A percentile compares a stretch with the other conserved stretches of the same genome.
Evolutionary conservation across 2,113 vertebrate genomes (phyloP).

Genomic region (Abramis brama): DNA sequence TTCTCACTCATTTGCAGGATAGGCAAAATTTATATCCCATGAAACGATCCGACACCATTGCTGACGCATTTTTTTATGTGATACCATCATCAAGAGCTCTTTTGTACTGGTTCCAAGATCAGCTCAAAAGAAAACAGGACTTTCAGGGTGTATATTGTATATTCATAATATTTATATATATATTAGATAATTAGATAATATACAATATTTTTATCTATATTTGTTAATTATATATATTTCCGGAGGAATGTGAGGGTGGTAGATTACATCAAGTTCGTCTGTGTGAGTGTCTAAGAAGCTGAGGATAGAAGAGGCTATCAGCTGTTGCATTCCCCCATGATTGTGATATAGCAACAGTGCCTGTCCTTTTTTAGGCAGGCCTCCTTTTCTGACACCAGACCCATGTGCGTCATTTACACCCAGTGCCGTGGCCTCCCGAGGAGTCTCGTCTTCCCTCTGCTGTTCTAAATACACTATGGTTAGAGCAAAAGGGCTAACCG

Average conservation of each 20-base stretch:
- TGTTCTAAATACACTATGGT: slow-evolving; percentile 63
- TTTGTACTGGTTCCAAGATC: slow-evolving; percentile 34
- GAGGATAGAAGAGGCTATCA: slow-evolving; percentile 69
- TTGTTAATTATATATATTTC: background rate
- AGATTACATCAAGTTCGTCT: slow-evolving; percentile 14
- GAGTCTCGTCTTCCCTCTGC: slow-evolving; percentile 60
- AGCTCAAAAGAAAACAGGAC: background rate
- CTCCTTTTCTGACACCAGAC: slow-evolving; percentile 77
- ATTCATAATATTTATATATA: background rate
- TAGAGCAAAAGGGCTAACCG: slow-evolving; percentile 50
- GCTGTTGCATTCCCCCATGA: slow-evolving; percentile 81
- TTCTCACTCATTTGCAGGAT: slow-evolving; percentile 70
- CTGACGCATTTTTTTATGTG: slow-evolving; percentile 68
- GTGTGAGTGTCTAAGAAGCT: slow-evolving; percentile 29
- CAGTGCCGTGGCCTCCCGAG: slow-evolving; percentile 62
- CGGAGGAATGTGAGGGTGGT: background rate
- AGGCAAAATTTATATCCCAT: slow-evolving; percentile 75
- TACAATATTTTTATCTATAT: background rate
- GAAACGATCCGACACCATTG: slow-evolving; percentile 72
- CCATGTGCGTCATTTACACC: slow-evolving; percentile 84
- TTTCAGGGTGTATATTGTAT: background rate
- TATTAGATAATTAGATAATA: too few relatives aligned
- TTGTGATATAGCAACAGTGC: slow-evolving; percentile 80
- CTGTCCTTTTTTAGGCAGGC: slow-evolving; percentile 90
- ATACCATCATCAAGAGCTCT: background rate